A percentile compares a stretch with the other conserved stretches of the same genome.
Evolutionary conservation across 2,797 vertebrate species (phyloP).

Genomic region (Yasuhikotakia modesta): DNA sequence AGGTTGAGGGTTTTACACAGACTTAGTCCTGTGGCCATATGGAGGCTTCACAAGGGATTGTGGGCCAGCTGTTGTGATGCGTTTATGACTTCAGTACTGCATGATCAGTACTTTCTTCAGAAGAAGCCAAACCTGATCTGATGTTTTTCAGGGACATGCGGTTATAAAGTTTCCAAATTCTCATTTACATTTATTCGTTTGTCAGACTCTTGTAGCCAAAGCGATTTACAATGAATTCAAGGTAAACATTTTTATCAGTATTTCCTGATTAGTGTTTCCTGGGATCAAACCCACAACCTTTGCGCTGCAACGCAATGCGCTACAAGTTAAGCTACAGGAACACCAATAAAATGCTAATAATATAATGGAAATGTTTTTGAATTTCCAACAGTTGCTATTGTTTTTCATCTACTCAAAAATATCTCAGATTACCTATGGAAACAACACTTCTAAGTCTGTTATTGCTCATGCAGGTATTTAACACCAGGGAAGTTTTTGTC

Average conservation of each 20-base stretch:
- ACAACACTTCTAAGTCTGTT: background rate
- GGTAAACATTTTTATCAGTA: too few relatives aligned
- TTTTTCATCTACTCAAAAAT: background rate
- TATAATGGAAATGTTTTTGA: background rate
- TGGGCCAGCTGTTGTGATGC: slow-evolving; percentile 20
- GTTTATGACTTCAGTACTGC: slow-evolving; percentile 10
- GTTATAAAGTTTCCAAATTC: background rate
- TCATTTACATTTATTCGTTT: too few relatives aligned
- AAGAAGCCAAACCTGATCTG: background rate
- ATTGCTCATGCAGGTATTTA: background rate
- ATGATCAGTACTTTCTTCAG: background rate
- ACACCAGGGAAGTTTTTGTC: background rate
- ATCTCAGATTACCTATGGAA: background rate
- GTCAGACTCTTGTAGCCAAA: too few relatives aligned
- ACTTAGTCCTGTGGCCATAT: slow-evolving; percentile 57
- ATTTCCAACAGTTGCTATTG: background rate
- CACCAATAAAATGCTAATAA: too few relatives aligned
- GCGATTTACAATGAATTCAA: too few relatives aligned
- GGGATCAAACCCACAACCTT: too few relatives aligned
- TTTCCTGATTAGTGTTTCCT: too few relatives aligned
- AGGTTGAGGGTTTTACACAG: slow-evolving; percentile 50
- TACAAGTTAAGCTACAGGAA: too few relatives aligned
- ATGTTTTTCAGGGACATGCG: background rate
- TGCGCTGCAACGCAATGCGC: too few relatives aligned
- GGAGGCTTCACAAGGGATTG: slow-evolving; percentile 51